Base-by-base conservation (phyloP, 2,888 invertebrate genomes). In the Ectropis crepuscularia region DNA sequence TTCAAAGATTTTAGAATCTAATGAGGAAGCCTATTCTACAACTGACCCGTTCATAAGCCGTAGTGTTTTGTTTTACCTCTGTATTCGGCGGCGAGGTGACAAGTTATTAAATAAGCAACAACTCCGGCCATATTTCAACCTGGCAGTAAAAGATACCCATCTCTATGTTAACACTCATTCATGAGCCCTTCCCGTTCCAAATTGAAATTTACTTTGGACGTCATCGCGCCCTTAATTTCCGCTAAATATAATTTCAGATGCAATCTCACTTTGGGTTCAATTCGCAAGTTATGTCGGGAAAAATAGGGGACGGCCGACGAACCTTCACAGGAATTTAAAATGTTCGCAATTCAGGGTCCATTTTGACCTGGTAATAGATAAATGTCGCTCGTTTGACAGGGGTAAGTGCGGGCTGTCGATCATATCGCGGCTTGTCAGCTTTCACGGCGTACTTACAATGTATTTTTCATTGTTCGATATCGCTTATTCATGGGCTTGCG, bases 181-280 rank as follows among this genome's bases (percentile, higher is more conserved):
- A 83, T 74, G 81, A 77, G 78, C 78, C 83, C 81, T 83, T 78
- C 83, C 79, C 81, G 82, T 81, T 83, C 82, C 80, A 86, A 89
- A 89, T 88, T 87, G 85, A 86, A 90, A 88, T 88, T 87, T 86
- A 88, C 89, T 87, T 88, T 81, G 82, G 80, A 82, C 85, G 82
- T 80, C 83, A 85, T 78, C 83, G 80, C 77, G 78, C 85, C 84
- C 85, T 88, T 90, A 88, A 90, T 89, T 90, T 90, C 86, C 89
- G 86, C 83, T 83, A 83, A 89, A 87, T 87, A 87, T 87, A 86
- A 88, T 90, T 88, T 84, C 74, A 84, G 85, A 90, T 88, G 85
- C 86, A 88, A 89, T 90, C 87, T 86, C 82, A 80, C 80, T 78
- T 81, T 79, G 82, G 82, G 83, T 85, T 87, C 85, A 85, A 85